Evolutionary conservation across 2,113 vertebrate genomes (phyloP).

Genomic region (Calonectris borealis): DNA sequence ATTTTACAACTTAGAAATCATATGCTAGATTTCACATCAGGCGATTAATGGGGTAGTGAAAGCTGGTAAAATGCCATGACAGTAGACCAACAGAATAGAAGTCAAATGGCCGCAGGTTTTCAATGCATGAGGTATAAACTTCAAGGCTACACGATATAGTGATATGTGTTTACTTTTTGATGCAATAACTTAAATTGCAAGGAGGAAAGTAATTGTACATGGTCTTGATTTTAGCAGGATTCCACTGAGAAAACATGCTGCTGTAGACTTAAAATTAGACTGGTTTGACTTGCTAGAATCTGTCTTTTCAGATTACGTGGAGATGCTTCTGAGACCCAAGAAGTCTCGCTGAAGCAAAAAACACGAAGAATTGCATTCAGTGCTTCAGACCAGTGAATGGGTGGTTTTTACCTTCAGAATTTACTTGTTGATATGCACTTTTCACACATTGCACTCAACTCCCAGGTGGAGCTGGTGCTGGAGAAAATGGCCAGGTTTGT

Average conservation of each 20-base stretch:
- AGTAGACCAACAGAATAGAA: neutral
- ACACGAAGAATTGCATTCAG: neutral
- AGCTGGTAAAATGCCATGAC: neutral
- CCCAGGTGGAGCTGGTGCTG: neutral
- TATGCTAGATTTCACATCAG: neutral
- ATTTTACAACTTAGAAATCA: neutral
- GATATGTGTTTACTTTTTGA: neutral
- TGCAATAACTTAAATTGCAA: neutral
- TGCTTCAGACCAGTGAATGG: neutral
- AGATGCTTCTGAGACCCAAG: neutral
- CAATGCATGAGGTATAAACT: neutral
- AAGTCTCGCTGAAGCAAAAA: neutral
- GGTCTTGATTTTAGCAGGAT: conserved; percentile 10
- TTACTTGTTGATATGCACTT: neutral
- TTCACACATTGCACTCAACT: neutral
- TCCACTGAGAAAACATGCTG: neutral
- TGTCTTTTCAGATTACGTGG: conserved; percentile 10
- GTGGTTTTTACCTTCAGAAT: neutral
- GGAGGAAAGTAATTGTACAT: neutral
- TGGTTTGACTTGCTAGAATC: neutral
- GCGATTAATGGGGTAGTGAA: neutral
- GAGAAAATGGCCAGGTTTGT: neutral
- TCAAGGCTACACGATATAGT: neutral
- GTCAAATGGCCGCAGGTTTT: neutral
- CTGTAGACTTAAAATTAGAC: neutral